A percentile compares a stretch with the other conserved stretches of the same genome.
Evolutionary conservation across 2,797 vertebrate species (phyloP).

Genomic region (Enteromius viviparus): DNA sequence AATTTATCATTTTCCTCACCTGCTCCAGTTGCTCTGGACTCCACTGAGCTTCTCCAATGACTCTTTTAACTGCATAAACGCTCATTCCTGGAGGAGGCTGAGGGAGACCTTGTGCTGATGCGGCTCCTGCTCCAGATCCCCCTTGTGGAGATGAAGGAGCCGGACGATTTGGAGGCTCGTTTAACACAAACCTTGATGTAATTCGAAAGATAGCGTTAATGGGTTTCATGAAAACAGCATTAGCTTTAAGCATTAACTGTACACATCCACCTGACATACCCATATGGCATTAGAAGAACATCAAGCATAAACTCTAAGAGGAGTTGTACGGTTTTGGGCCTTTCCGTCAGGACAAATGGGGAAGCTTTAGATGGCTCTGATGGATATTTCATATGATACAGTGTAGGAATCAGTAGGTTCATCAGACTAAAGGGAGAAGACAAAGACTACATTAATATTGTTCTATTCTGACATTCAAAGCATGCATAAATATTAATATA

Average conservation of each 20-base stretch:
- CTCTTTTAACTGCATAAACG: constrained; percentile 93
- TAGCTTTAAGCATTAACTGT: not conserved
- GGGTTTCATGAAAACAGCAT: not conserved
- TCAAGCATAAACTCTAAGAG: constrained; percentile 99
- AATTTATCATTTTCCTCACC: constrained; percentile 80
- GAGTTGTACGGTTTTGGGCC: constrained; percentile 96
- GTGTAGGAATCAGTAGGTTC: constrained; percentile 96
- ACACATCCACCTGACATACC: constrained; percentile 74
- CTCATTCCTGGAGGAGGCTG: constrained; percentile 97
- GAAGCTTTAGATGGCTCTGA: constrained; percentile 82
- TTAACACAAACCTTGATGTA: constrained; percentile 89
- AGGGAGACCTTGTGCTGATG: constrained; percentile 82
- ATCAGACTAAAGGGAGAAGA: constrained; percentile 84
- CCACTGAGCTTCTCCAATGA: constrained; percentile 96
- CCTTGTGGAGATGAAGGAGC: constrained; percentile 83
- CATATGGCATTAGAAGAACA: constrained; percentile 98
- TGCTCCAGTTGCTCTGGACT: constrained; percentile 95
- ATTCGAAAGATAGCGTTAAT: not conserved
- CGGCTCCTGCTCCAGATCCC: constrained; percentile 68
- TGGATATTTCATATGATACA: constrained; percentile 97
- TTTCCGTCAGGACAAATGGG: constrained; percentile 93
- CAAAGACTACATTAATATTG: not conserved
- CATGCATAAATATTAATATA: not conserved
- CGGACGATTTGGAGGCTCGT: constrained; percentile 91
- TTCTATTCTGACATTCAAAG: not conserved